phyloP scores from a whole-genome alignment of 92 coral and sea anemone species.

The Epizoanthus illoricatus region DNA sequence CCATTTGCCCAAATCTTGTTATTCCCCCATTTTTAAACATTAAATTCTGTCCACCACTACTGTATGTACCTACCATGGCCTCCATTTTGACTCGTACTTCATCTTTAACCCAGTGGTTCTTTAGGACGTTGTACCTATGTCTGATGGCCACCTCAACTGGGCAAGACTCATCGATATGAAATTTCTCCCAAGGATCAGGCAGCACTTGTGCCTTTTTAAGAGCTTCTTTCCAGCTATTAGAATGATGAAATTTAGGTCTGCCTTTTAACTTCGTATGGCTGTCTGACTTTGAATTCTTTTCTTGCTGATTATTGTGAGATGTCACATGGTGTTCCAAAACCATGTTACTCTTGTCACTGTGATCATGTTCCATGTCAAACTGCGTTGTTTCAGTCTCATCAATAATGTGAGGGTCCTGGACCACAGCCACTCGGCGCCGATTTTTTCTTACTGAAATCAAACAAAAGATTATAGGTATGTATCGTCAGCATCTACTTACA shows the following conservation, averaged over 20 bases:
- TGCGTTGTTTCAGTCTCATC: conserved; percentile 13
- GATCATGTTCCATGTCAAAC: conserved; percentile 26
- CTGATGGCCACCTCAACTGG: conserved; percentile 82
- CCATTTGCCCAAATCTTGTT: too few relatives aligned
- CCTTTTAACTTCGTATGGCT: conserved; percentile 18
- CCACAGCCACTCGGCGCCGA: conserved; percentile 27
- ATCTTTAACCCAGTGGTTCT: conserved; percentile 92
- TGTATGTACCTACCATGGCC: conserved; percentile 61
- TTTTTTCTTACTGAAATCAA: not conserved
- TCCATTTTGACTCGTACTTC: conserved; percentile 97
- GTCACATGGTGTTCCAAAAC: not conserved
- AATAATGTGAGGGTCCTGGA: not conserved
- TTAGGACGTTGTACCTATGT: conserved; percentile 91
- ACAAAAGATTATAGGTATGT: not conserved
- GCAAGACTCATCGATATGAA: conserved; percentile 91
- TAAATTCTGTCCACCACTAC: not conserved
- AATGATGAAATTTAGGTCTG: conserved; percentile 56
- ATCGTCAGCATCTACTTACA: not conserved
- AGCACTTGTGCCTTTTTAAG: conserved; percentile 64
- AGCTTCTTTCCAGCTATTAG: conserved; percentile 89
- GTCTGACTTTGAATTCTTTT: conserved; percentile 8
- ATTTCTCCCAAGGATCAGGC: conserved; percentile 97
- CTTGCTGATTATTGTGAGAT: not conserved
- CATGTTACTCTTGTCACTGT: not conserved
- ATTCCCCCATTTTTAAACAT: too few relatives aligned